A percentile compares a stretch with the other conserved stretches of the same genome.
These are phyloP conservation scores for Ectobius pallidus DNA, from an alignment of 2,888 invertebrate species.

Conservation along the genomic window DNA sequence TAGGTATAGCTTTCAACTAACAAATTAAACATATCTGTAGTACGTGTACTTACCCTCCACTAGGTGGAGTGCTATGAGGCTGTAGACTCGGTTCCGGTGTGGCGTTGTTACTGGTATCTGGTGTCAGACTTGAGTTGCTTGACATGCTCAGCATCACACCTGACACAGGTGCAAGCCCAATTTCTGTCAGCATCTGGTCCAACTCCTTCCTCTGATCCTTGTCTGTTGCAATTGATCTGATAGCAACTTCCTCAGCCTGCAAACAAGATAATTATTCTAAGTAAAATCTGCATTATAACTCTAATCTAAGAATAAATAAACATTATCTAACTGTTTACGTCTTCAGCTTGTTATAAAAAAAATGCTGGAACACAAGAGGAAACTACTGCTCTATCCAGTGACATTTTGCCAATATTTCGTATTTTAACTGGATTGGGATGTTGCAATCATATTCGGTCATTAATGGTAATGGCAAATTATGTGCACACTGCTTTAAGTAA, in stretches of 20 bases:
- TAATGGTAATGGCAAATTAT: no score
- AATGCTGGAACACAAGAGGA: neutral
- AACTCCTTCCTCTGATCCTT: slow-evolving; percentile 68
- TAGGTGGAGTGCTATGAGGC: slow-evolving; percentile 64
- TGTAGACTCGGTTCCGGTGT: slow-evolving; percentile 78
- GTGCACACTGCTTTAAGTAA: no score
- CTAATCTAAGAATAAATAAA: neutral
- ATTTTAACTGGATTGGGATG: no score
- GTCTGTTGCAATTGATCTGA: slow-evolving; percentile 54
- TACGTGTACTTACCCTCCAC: slow-evolving; percentile 54
- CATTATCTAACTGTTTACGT: neutral
- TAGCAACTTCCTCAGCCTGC: slow-evolving; percentile 58
- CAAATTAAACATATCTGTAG: no score
- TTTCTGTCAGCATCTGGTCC: slow-evolving; percentile 84
- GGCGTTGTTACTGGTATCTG: slow-evolving; percentile 58
- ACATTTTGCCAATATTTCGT: no score
- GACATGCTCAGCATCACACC: slow-evolving; percentile 84
- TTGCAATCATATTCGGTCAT: no score
- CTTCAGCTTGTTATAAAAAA: neutral
- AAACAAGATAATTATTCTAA: neutral
- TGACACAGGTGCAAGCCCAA: slow-evolving; percentile 87
- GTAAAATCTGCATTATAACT: neutral
- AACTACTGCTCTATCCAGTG: no score
- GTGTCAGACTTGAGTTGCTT: slow-evolving; percentile 79
- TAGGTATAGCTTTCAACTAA: no score